Conservation (phyloP, 2,888 invertebrate species). For the Lottia gigantea region DNA sequence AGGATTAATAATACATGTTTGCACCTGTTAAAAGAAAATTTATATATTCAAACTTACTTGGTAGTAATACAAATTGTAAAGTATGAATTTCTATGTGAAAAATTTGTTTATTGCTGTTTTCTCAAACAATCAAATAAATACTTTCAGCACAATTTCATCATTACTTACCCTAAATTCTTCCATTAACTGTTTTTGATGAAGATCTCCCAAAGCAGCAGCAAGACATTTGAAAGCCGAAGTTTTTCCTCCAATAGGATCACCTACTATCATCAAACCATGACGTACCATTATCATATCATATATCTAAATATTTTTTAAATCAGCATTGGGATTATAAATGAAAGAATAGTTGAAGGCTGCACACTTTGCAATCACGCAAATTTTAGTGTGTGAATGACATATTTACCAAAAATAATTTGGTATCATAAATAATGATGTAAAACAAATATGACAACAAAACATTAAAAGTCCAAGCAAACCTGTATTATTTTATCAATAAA, state of each 20-base stretch:
- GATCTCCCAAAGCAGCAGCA: conserved; percentile 53
- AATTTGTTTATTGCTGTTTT: too few species aligned
- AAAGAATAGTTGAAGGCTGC: too few species aligned
- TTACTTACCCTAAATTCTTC: conserved; percentile 58
- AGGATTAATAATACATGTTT: conserved; percentile 65
- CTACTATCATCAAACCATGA: conserved; percentile 68
- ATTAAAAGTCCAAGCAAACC: conserved; percentile 36
- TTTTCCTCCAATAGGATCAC: conserved; percentile 67
- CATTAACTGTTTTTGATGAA: conserved; percentile 55
- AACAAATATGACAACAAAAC: too few species aligned
- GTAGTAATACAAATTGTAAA: too few species aligned
- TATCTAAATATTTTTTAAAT: conserved; percentile 44
- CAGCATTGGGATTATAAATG: too few species aligned
- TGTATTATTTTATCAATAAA: conserved; percentile 66
- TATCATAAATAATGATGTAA: too few species aligned
- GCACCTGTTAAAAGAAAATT: conserved; percentile 46
- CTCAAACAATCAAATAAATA: too few species aligned
- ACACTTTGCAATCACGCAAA: too few species aligned
- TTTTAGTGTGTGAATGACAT: too few species aligned
- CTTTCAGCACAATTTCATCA: neutral
- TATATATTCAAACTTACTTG: too few species aligned
- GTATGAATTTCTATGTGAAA: too few species aligned
- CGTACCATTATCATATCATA: conserved; percentile 68
- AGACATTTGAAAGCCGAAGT: conserved; percentile 61
- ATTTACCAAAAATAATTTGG: too few species aligned